phyloP scores from a whole-genome alignment of 2,113 vertebrate species.

The Mirza zaza region DNA sequence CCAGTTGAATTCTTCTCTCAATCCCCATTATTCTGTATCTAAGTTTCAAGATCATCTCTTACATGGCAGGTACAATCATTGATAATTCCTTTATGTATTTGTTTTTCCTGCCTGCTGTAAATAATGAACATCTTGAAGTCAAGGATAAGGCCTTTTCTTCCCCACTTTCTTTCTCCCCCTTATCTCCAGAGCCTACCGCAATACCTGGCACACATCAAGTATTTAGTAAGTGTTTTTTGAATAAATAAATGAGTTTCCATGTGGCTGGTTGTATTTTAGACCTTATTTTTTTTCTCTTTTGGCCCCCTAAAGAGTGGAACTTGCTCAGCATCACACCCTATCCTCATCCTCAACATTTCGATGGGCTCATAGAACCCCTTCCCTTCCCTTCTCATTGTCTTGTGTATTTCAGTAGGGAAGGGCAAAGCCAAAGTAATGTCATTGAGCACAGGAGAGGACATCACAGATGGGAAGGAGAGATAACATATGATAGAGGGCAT shows the following conservation, averaged over 20 bases:
- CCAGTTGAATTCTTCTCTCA: not conserved
- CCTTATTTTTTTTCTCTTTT: not conserved
- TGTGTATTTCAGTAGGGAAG: slow-evolving; percentile 33
- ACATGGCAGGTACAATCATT: not conserved
- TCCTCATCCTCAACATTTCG: not conserved
- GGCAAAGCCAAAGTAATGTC: slow-evolving; percentile 52
- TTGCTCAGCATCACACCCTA: not conserved
- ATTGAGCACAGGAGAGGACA: slow-evolving; percentile 48
- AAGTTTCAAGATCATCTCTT: not conserved
- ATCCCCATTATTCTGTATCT: not conserved
- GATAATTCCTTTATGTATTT: not conserved
- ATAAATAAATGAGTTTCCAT: not conserved
- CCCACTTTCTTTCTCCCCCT: not conserved
- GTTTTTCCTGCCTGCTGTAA: not conserved
- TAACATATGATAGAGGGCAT: not conserved
- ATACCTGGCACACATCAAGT: not conserved
- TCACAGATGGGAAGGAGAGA: slow-evolving; percentile 55
- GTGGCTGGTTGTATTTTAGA: not conserved
- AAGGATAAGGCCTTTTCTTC: not conserved
- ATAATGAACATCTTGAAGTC: not conserved
- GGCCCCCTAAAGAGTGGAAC: not conserved
- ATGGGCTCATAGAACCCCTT: not conserved
- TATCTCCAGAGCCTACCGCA: not conserved
- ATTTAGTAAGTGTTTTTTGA: not conserved
- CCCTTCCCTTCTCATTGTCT: not conserved